Percentiles rank a stretch among this genome's conserved stretches.
Evolutionary conservation across 2,113 vertebrate genomes (phyloP).

Genomic region (Hippocampus comes): DNA sequence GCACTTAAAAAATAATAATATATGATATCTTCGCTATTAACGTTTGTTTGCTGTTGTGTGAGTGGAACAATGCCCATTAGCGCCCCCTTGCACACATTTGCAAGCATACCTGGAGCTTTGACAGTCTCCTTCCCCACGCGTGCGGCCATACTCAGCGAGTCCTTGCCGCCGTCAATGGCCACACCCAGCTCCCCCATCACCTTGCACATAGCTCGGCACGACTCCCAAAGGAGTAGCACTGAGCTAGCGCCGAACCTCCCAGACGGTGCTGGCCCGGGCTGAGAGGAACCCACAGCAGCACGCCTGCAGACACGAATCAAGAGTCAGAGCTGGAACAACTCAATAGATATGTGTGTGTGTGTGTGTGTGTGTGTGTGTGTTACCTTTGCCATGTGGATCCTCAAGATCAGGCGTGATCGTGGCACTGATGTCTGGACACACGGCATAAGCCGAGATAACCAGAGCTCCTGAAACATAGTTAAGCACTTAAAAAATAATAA

Average conservation of each 20-base stretch:
- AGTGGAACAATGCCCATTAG: no score
- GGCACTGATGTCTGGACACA: constrained; percentile 87
- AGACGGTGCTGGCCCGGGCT: constrained; percentile 76
- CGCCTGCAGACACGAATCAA: constrained; percentile 61
- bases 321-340: constrained; percentile 6
- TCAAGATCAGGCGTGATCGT: constrained; percentile 91
- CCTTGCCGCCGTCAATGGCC: constrained; percentile 88
- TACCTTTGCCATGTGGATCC: constrained; percentile 79
- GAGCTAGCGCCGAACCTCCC: constrained; percentile 86
- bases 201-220: constrained; percentile 84
- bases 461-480: constrained; percentile 74
- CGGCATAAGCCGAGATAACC: constrained; percentile 87
- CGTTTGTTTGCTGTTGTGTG: no score
- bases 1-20: neutral
- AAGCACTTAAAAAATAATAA: neutral
- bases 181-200: constrained; percentile 83
- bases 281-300: constrained; percentile 80
- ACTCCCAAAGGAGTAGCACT: constrained; percentile 84
- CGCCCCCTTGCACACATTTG: no score
- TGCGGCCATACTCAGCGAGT: constrained; percentile 93
- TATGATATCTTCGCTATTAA: no score
- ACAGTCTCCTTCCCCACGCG: constrained; percentile 80
- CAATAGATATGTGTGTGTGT: no score
- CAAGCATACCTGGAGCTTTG: constrained; percentile 80
- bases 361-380: constrained; percentile 20